phyloP scores from a whole-genome alignment of 64 coral and sea anemone species.

The Acropora tenuis region DNA sequence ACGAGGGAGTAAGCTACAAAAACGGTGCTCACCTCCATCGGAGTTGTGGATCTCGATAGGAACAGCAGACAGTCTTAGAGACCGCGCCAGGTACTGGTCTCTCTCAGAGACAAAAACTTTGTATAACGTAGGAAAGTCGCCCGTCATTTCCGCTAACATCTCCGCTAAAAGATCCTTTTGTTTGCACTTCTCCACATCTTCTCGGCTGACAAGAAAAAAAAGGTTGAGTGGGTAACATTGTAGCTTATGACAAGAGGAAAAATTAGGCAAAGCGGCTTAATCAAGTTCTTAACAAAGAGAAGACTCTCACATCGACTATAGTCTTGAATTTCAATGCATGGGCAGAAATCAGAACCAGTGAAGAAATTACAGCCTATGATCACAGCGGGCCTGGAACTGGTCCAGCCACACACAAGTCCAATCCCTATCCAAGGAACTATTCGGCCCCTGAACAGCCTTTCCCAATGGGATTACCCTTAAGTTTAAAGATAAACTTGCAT shows the following conservation, averaged over 20 bases:
- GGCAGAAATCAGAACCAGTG: no score
- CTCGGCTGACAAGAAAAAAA: conserved; percentile 55
- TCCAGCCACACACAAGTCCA: background rate
- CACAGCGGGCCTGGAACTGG: no score
- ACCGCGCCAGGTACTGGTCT: conserved; percentile 80
- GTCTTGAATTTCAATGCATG: no score
- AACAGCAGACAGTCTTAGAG: conserved; percentile 76
- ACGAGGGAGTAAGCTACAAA: no score
- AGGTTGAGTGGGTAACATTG: background rate
- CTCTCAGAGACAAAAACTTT: conserved; percentile 94
- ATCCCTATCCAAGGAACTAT: no score
- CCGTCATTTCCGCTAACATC: conserved; percentile 98
- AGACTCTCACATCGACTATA: no score
- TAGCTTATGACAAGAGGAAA: background rate
- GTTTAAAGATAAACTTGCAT: no score
- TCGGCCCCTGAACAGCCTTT: no score
- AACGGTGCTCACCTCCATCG: conserved; percentile 71
- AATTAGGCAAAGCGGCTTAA: no score
- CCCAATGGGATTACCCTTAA: no score
- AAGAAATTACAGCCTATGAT: no score
- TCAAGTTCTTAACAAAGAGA: no score
- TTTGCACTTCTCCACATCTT: conserved; percentile 98
- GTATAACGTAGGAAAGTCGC: conserved; percentile 94
- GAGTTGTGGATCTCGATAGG: conserved; percentile 75
- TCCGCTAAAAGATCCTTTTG: conserved; percentile 98